Evolutionary conservation across 1,140 invertebrate genomes (phyloP).

Genomic region (Nasonia giraulti): DNA sequence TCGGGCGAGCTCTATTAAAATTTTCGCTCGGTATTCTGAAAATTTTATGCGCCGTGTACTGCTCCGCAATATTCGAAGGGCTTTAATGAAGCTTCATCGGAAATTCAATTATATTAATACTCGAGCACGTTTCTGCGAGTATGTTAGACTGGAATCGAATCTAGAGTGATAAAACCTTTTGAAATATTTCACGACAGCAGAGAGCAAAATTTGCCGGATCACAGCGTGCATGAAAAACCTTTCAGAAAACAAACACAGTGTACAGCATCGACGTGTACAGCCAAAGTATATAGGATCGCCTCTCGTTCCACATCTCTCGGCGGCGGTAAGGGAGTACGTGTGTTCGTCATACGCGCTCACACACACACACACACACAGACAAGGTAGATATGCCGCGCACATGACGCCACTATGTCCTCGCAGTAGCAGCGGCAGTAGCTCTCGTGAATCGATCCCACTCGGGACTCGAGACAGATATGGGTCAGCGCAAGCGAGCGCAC

Average conservation of each 20-base stretch:
- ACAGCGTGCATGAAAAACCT: too few relatives aligned
- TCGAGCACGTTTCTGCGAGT: background rate
- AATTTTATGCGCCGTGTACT: background rate
- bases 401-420: too few relatives aligned
- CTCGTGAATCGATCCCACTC: conserved; percentile 19
- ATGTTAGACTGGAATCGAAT: background rate
- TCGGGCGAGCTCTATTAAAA: conserved; percentile 11
- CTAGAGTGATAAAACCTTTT: background rate
- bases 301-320: too few relatives aligned
- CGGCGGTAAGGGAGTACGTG: too few relatives aligned
- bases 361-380: background rate
- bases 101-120: background rate
- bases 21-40: conserved; percentile 12
- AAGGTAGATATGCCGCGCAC: background rate
- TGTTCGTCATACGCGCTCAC: background rate
- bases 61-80: too few relatives aligned
- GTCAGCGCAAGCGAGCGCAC: conserved; percentile 1
- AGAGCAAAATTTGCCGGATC: too few relatives aligned
- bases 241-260: too few relatives aligned
- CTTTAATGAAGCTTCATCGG: background rate
- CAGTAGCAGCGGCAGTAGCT: background rate
- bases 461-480: conserved; percentile 21
- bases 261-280: too few relatives aligned
- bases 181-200: background rate
- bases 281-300: too few relatives aligned